Base-by-base conservation (phyloP, 2,888 invertebrate genomes). In the Agrotis exclamationis region DNA sequence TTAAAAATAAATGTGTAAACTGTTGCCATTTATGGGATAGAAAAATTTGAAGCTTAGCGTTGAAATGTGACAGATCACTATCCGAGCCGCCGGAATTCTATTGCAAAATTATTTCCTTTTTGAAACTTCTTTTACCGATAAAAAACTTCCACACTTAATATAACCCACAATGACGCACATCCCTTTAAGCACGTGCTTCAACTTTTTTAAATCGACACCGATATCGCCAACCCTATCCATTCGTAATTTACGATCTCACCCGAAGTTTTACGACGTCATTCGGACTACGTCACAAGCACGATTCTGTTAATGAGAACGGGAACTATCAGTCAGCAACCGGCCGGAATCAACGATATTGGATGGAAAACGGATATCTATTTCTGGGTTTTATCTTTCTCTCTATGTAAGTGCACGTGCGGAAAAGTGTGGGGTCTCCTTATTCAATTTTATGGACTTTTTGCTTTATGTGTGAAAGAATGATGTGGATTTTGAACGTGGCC, bases 321-420 rank as follows among this genome's bases (percentile, higher is more conserved):
- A 96, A 94, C 94, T 91, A 92, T 93, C 93, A 90, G 86, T 93
- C 93, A 87, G 79, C 90, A 86, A 84, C 76, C 80, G 73, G 81
- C 87, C 90, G 91, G 93, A 94, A 93, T 93, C 90, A 84, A 82
- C 86, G 84, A 75, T 78, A 85, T 84, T 76, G 74, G 71, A 92
- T 92, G 89, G 90, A 91, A 90, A 90, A 91, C 93, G 95, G 95
- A 94, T 92, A 91, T 91, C 89, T 96, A 95, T 94, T 93, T 94
- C 88, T 87, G 88, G 88, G 79, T 85, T 83, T 80, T 80, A 83
- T 79, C 77, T 85, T 53, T 64, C 62, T 18, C 59, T 70, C 66
- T 69, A 59, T 70, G 63, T 74, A 69, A 83, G 73, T 73, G 68
- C 63, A 78, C 66, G 53, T 63, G 63, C 28, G 54, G 65, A 66